These are phyloP conservation scores for Morus bassanus DNA, from an alignment of 2,797 vertebrate genomes.

Conservation along the genomic window DNA sequence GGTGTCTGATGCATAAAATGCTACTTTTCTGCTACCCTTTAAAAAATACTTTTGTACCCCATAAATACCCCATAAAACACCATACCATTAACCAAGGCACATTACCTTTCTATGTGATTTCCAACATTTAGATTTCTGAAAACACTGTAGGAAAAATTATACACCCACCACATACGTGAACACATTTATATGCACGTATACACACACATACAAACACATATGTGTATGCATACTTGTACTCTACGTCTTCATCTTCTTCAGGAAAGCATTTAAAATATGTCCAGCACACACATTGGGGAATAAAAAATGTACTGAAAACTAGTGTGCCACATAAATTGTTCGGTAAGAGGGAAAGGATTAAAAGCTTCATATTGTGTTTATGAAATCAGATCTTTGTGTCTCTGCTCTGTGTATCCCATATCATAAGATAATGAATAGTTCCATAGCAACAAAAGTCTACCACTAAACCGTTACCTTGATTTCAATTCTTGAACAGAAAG, in stretches of 20 bases:
- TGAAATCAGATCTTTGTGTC: conserved; percentile 32
- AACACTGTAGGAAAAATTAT: neutral
- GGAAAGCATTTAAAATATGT: neutral
- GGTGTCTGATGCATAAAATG: neutral
- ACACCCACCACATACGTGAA: neutral
- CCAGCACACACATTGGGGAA: neutral
- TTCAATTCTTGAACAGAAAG: conserved; percentile 48
- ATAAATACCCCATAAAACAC: neutral
- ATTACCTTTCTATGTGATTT: neutral
- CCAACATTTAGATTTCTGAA: neutral
- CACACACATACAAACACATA: neutral
- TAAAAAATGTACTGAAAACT: neutral
- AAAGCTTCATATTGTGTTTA: conserved; percentile 36
- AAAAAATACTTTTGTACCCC: neutral
- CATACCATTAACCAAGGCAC: neutral
- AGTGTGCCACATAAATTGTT: neutral
- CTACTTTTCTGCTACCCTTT: neutral
- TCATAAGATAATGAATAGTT: conserved; percentile 56
- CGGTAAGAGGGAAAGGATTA: neutral
- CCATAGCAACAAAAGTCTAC: conserved; percentile 60
- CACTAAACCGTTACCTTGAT: conserved; percentile 55
- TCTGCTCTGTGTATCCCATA: conserved; percentile 3
- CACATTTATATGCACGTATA: neutral
- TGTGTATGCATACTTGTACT: neutral
- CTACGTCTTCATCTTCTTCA: neutral